These are phyloP conservation scores for Forbesichthys papilliferus DNA, from an alignment of 2,113 vertebrate species.

Conservation along the genomic window DNA sequence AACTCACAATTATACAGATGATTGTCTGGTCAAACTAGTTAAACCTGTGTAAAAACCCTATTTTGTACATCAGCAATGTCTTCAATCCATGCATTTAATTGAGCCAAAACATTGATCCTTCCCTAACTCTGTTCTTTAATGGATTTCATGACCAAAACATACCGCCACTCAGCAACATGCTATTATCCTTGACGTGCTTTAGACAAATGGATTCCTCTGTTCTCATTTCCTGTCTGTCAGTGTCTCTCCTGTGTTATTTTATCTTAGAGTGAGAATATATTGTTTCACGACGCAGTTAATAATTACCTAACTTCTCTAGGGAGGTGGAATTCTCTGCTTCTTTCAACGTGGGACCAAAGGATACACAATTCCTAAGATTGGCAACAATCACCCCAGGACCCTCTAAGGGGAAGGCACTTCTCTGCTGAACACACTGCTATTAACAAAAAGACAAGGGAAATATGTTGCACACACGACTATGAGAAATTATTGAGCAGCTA, in stretches of 20 bases:
- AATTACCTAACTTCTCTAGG: constrained; percentile 55
- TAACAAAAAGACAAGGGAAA: constrained; percentile 28
- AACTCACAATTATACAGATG: background rate
- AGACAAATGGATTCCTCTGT: constrained; percentile 40
- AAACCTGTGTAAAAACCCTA: no score
- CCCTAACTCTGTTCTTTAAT: background rate
- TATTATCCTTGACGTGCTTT: constrained; percentile 5
- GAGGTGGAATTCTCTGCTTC: constrained; percentile 53
- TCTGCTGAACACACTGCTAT: constrained; percentile 50
- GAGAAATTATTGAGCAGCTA: constrained; percentile 42
- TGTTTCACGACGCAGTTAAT: constrained; percentile 38
- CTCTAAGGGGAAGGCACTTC: constrained; percentile 28
- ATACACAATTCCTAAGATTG: constrained; percentile 59
- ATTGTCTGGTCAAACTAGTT: no score
- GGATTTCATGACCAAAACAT: background rate
- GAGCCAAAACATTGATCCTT: background rate
- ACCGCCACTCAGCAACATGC: background rate
- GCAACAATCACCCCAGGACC: constrained; percentile 29
- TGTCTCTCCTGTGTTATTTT: constrained; percentile 14
- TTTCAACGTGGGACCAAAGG: constrained; percentile 61
- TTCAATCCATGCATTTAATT: background rate
- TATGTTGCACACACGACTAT: constrained; percentile 11
- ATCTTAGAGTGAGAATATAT: constrained; percentile 45
- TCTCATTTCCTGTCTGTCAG: constrained; percentile 47
- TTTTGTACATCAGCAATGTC: background rate